Conservation (phyloP, 2,888 invertebrate genomes). For the Plutella xylostella region DNA sequence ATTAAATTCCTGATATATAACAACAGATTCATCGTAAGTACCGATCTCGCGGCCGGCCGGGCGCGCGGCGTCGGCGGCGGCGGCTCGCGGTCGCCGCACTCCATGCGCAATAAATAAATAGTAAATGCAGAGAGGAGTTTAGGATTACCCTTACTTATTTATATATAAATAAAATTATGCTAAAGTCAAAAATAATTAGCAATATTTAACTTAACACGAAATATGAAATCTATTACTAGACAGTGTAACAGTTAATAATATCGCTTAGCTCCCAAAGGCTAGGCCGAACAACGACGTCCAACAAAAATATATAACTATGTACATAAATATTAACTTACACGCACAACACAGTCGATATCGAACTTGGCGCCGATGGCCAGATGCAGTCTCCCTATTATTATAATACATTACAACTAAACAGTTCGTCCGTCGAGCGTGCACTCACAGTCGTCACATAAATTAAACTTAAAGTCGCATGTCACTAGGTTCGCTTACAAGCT, state of each 20-base stretch:
- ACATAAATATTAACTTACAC: conserved; percentile 6
- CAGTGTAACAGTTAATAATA: not conserved
- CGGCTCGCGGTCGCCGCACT: conserved; percentile 29
- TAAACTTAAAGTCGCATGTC: conserved; percentile 14
- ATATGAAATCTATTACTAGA: not conserved
- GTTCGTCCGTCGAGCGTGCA: not conserved
- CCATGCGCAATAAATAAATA: conserved; percentile 31
- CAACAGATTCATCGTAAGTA: conserved; percentile 22
- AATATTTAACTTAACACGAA: conserved; percentile 5
- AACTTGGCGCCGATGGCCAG: too few relatives aligned
- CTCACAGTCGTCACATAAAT: not conserved
- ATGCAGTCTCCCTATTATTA: too few relatives aligned
- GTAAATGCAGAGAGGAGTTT: conserved; percentile 39
- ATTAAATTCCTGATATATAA: conserved; percentile 49
- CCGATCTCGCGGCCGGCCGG: too few relatives aligned
- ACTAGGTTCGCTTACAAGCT: conserved; percentile 54
- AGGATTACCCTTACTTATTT: conserved; percentile 28
- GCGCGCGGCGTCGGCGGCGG: conserved; percentile 23
- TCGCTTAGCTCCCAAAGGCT: conserved; percentile 3
- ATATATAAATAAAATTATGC: conserved; percentile 25
- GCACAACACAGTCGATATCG: too few relatives aligned
- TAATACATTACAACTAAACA: conserved; percentile 14
- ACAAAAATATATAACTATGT: conserved; percentile 3
- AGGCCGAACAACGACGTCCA: conserved; percentile 4
- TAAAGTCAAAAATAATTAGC: conserved; percentile 19